Evolutionary conservation across 2,888 invertebrate species (phyloP), one percentile per base, ranked within the genome.

Genomic region (Serripes groenlandicus): DNA sequence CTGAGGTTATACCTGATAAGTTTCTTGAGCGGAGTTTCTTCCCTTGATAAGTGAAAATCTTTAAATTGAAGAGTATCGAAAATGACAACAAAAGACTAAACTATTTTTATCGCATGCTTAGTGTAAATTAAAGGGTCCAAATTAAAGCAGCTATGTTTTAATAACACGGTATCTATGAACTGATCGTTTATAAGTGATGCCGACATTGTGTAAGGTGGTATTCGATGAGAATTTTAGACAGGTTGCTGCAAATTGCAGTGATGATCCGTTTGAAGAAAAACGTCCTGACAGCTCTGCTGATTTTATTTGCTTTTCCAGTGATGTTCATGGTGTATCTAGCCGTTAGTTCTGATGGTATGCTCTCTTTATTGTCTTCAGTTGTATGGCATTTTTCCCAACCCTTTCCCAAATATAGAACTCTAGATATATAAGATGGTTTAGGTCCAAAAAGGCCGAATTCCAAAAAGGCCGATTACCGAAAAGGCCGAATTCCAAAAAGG

Each of bases 301-400:
- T 91, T 11, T 35, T 90, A n/a, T 91, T 90, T 34, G 91, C 91
- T 26, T 84, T 93, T 60, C 92, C 93, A 30, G 91, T 92, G 1
- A 74, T 87, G 26, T 71, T 90, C 18, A 87, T 93, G 80, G 79
- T 92, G 66, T 91, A 91, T 74, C 79, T 92, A 11, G 89, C 92
- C n/a, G 30, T 90, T 7, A 88, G 86, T 42, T 83, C 90, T 52
- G 91, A 91, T 83, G 90, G 92, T 92, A 81, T 81, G 88, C 78
- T 21, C n/a, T n/a, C n/a, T n/a, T n/a, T n/a, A n/a, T n/a, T n/a
- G n/a, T n/a, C n/a, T n/a, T n/a, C n/a, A 34, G 54, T 23, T 9
- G 9, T 21, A 21, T 70, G 26, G 28, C 26, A n/a, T 56, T 42
- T 42, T 11, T 11, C 15, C 21, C 21, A 49, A 49, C 49, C 7